Base-by-base conservation (phyloP, 2,888 invertebrate species). In the Cataglyphis rosenhaueri region DNA sequence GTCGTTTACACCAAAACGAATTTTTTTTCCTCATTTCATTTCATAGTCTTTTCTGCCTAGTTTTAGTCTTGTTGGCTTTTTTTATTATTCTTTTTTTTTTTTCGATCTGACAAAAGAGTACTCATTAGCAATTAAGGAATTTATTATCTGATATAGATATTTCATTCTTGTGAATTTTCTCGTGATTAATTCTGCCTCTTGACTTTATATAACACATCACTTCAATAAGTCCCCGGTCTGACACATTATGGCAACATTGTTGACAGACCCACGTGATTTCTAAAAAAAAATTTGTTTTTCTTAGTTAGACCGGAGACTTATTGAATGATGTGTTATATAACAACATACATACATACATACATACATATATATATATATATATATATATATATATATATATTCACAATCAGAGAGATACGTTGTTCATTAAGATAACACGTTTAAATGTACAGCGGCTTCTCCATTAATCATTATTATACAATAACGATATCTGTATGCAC, bases 391-490 rank as follows among this genome's bases (percentile, higher is more conserved):
- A 32, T 32, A 32, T 32, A 32, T 32, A 32, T 32, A 32, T 0
- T 6, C 32, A 32, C 32, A 32, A 32, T 32, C 32, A 32, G 6
- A 52, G 9, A n/a, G 0, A 4, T 61, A 4, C 12, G 5, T 32
- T 44, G 44, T 74, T 74, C n/a, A 29, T n/a, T 21, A 71, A 15
- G 32, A 44, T 41, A 25, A 38, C 38, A 41, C 41, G 15, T n/a
- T 32, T 21, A 21, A 18, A 62, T 41, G 5, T 55, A 38, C 32
- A 35, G 15, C 38, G 29, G 3, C 9, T 15, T 44, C 18, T 52
- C 1, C 62, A 62, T 74, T 15, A 44, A 62, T 29, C 15, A 73
- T 61, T 15, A 15, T 59, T 59, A 41, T 25, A 59, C 15, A 59
- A 59, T 73, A 41, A 12, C 21, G 32, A 35, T 1, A 59, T 61